phyloP scores from a whole-genome alignment of 1,140 invertebrate genomes.

The Plutomurus gul region DNA sequence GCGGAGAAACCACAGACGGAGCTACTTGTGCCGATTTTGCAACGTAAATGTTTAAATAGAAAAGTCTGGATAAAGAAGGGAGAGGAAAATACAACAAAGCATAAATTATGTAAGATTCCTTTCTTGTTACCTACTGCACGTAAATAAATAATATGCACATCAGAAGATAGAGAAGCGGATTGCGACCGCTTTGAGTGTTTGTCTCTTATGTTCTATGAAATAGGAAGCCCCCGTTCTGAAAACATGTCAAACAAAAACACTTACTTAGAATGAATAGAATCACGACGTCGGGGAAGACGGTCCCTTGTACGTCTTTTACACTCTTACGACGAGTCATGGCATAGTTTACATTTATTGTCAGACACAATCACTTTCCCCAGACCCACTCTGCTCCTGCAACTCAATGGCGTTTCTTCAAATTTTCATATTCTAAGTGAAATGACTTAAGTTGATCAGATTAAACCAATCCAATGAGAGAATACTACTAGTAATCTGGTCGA shows the following conservation, averaged over 20 bases:
- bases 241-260: background rate
- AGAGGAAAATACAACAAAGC: background rate
- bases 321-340: background rate
- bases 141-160: constrained; percentile 20
- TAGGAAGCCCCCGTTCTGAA: no score
- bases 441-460: background rate
- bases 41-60: no score
- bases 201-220: no score
- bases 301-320: no score
- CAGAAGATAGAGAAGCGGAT: background rate
- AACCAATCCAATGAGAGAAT: no score
- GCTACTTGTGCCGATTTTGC: no score
- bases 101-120: constrained; percentile 4
- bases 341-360: background rate
- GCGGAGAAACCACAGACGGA: no score
- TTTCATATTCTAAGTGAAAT: background rate
- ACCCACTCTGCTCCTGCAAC: background rate
- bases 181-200: no score
- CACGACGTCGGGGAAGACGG: no score
- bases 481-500: background rate
- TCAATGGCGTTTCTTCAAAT: background rate
- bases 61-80: no score
- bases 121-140: constrained; percentile 14
- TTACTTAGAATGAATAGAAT: background rate
- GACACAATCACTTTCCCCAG: background rate